phyloP scores from a whole-genome alignment of 2,113 vertebrate genomes.

The Phyllopteryx taeniolatus region DNA sequence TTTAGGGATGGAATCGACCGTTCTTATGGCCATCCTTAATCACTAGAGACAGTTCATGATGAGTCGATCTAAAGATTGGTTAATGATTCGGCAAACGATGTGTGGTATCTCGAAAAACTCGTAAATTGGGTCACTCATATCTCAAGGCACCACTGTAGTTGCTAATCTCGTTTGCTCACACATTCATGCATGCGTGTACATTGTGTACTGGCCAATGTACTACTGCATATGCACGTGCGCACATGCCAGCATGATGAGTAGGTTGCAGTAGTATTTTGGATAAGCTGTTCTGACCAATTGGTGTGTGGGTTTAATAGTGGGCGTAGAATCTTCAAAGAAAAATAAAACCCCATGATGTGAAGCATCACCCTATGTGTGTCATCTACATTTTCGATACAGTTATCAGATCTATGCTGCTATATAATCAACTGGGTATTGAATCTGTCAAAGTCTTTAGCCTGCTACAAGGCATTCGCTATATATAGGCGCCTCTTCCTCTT shows the following conservation, averaged over 20 bases:
- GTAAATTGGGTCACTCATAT: too few species aligned
- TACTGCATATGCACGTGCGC: conserved; percentile 4
- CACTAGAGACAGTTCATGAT: too few species aligned
- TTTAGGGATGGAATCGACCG: too few species aligned
- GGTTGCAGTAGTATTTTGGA: conserved; percentile 41
- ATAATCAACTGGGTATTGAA: conserved; percentile 41
- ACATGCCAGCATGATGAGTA: conserved; percentile 37
- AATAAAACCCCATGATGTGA: conserved; percentile 39
- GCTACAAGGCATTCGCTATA: conserved; percentile 36
- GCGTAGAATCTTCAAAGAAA: conserved; percentile 48
- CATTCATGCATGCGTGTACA: background rate
- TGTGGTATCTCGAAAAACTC: too few species aligned
- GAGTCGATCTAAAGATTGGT: too few species aligned
- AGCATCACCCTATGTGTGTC: conserved; percentile 34
- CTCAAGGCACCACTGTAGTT: too few species aligned
- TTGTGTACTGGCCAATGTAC: background rate
- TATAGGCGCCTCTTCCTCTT: conserved; percentile 42
- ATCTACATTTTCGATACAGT: conserved; percentile 37
- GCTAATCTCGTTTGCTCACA: background rate
- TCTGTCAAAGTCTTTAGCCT: conserved; percentile 46
- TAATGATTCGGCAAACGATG: too few species aligned
- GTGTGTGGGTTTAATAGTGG: conserved; percentile 39
- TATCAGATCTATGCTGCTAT: conserved; percentile 45
- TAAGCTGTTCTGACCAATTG: conserved; percentile 50
- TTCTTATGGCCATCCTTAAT: too few species aligned